Percentiles rank a stretch among this genome's conserved stretches.
These are phyloP conservation scores for Tautogolabrus adspersus DNA, from an alignment of 2,113 vertebrate genomes.

Conservation along the genomic window DNA sequence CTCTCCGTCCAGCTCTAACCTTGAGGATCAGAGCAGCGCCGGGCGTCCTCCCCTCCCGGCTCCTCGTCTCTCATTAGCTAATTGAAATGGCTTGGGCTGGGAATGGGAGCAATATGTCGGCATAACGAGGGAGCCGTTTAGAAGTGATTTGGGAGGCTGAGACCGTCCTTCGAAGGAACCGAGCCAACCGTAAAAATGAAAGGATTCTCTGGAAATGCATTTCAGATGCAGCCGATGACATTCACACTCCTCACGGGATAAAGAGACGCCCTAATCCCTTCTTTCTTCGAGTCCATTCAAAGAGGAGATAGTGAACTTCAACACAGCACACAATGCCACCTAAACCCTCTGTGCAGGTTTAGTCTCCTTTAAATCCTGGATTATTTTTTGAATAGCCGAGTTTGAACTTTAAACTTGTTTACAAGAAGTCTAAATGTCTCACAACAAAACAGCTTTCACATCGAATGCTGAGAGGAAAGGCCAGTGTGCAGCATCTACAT, in stretches of 20 bases:
- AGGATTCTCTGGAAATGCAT: conserved; percentile 25
- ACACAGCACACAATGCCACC: background rate
- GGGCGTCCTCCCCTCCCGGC: conserved; percentile 4
- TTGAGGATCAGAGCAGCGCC: conserved; percentile 41
- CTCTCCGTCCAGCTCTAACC: conserved; percentile 41
- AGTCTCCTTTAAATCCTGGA: conserved; percentile 17
- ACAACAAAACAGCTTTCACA: background rate
- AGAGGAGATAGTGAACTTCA: conserved; percentile 30
- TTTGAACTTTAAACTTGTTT: conserved; percentile 33
- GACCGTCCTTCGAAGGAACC: conserved; percentile 9
- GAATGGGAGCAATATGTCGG: conserved; percentile 58
- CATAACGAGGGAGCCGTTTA: conserved; percentile 60
- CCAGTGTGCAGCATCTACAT: background rate
- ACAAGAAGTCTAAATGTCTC: conserved; percentile 3
- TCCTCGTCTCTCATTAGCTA: conserved; percentile 61
- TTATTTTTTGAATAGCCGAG: background rate
- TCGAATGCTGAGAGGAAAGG: no score
- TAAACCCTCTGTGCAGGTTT: background rate
- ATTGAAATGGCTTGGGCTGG: conserved; percentile 59
- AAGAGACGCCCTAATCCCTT: conserved; percentile 23
- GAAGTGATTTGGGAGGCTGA: conserved; percentile 54
- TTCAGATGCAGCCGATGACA: conserved; percentile 42
- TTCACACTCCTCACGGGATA: conserved; percentile 39
- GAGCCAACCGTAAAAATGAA: conserved; percentile 5
- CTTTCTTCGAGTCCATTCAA: conserved; percentile 14